phyloP scores from a whole-genome alignment of 2,113 vertebrate genomes.

The Pluvialis apricaria region DNA sequence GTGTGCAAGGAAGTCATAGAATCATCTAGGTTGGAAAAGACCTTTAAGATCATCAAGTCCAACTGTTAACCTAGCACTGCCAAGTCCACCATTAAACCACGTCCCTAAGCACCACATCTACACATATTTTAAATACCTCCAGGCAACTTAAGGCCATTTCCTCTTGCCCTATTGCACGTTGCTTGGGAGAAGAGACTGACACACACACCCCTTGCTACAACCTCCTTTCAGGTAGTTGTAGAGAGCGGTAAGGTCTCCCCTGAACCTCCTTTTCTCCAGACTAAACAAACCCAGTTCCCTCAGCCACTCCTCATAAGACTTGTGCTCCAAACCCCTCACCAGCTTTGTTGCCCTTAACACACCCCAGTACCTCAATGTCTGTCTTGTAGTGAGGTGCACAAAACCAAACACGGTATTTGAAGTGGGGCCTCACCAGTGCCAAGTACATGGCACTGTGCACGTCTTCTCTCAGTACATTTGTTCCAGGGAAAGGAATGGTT shows the following conservation, averaged over 20 bases:
- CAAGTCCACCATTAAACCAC: not conserved
- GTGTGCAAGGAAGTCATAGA: not conserved
- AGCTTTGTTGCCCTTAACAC: not conserved
- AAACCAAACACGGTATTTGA: fast-evolving
- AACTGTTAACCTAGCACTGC: not conserved
- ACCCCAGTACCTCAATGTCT: not conserved
- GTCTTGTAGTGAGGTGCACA: not conserved
- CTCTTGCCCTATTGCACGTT: not conserved
- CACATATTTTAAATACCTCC: not conserved
- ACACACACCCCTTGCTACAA: not conserved
- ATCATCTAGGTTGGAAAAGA: not conserved
- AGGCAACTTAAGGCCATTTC: not conserved
- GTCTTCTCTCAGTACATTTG: not conserved
- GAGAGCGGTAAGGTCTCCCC: not conserved
- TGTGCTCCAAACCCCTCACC: not conserved
- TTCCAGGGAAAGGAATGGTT: not conserved
- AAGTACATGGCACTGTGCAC: not conserved
- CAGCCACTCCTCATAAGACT: not conserved
- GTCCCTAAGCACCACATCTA: not conserved
- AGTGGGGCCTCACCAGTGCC: not conserved
- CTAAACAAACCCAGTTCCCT: not conserved
- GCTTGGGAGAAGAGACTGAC: too few relatives aligned
- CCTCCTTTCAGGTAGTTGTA: not conserved
- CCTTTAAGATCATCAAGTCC: not conserved
- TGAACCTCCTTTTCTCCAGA: not conserved